Evolutionary conservation across 2,888 invertebrate genomes (phyloP), one percentile per base, ranked within the genome.

Genomic region (Brachylomia viminalis): DNA sequence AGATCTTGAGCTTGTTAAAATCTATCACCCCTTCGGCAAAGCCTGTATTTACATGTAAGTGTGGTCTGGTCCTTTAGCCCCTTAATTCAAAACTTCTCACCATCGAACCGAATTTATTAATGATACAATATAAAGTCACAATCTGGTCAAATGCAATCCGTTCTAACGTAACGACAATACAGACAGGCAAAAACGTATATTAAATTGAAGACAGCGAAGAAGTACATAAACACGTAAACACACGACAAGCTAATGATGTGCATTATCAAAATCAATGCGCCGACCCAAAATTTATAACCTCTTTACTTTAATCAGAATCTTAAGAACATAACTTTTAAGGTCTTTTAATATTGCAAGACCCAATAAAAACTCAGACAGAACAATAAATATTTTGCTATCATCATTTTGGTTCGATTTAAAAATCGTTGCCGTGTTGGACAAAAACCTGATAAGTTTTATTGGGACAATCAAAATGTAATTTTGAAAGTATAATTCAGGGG

Each of bases 401-500:
- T 72, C 11, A 75, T 72, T 58, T 77, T 47, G 6, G 45, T 79
- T 61, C n/a, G 54, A 72, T 73, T 79, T 72, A 71, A 87, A 73
- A 75, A 73, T 72, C 73, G 42, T 74, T 67, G 61, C n/a, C 30
- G 66, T 72, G 23, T 58, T 70, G 72, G 11, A 58, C 58, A 72
- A 82, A 86, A 79, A 80, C 62, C 71, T 79, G 84, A 87, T 89
- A 87, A 86, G 65, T 69, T 89, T 90, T 88, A 89, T 86, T 77
- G 75, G 45, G 49, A 85, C 81, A 86, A 88, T 92, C 86, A 89
- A 87, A 86, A 80, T 73, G 77, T 77, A 80, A 85, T 86, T 84
- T 85, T 80, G 77, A 83, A 79, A 77, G 77, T 86, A 90, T 91
- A 88, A 91, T 91, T 91, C 91, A 91, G 89, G 79, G 30, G 49